Base-by-base conservation (phyloP, 2,797 vertebrate species). In the Clarias laeviceps region DNA sequence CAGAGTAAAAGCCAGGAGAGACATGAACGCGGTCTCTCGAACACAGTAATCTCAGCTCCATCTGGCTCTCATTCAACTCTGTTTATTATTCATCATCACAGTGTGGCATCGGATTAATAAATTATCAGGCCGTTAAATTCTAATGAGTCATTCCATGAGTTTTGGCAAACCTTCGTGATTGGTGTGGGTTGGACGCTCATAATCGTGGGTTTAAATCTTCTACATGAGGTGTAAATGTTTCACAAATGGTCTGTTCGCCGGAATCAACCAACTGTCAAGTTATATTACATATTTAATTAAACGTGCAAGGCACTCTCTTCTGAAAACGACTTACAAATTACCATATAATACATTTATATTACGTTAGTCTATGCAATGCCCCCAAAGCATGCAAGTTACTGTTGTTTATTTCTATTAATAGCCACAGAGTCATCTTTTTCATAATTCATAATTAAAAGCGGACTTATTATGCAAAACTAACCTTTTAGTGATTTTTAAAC, bases 41-140 rank as follows among this genome's bases (percentile, higher is more conserved):
- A 29, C 76, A 61, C 50, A 86, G n/a, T 50, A 57, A 64, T 17
- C n/a, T 29, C 34, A 15, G 82, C 62, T 86, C 81, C 20, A 4
- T 85, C 29, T 79, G 85, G 72, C 72, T 88, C 88, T 84, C 86
- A 89, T 88, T 83, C 86, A 80, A 82, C 88, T 88, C 79, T 81
- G 86, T 90, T 82, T 81, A 87, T 90, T 90, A 93, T 90, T 91
- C 86, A 91, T 29, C 29, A 61, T 32, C 24, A 29, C 56, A 61
- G 37, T 6, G 57, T 90, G 89, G 70, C 84, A 90, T 86, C 82
- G 78, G 70, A 88, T 89, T 89, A 91, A 91, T 90, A 82, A 86
- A 90, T 89, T 34, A 50, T 79, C 82, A 85, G 66, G 70, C 87
- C 66, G 78, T 70, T 86, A 85, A 34, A 84, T 82, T 88, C 68